Percentiles rank a stretch among this genome's conserved stretches.
Conservation (phyloP, 2,113 vertebrate genomes). For the Oncorhynchus kisutch region DNA sequence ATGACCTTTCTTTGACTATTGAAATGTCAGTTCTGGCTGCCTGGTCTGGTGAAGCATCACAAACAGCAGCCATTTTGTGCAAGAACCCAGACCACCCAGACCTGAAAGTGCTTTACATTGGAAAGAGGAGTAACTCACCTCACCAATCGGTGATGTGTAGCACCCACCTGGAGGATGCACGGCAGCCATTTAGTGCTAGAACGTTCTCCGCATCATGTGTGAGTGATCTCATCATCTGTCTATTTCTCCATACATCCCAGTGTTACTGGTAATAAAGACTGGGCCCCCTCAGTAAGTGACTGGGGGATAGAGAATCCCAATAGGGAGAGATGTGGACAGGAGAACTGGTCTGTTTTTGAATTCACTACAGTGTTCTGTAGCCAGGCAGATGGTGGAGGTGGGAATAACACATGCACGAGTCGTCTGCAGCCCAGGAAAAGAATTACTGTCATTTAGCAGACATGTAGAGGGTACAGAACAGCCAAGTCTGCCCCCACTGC, state of each 20-base stretch:
- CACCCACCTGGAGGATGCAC: too few relatives aligned
- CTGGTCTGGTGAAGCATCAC: slow-evolving; percentile 29
- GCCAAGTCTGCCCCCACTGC: slow-evolving; percentile 43
- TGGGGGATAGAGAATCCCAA: slow-evolving; percentile 42
- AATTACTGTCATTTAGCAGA: slow-evolving; percentile 98
- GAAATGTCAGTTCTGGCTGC: not conserved
- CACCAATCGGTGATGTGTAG: too few relatives aligned
- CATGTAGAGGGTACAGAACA: slow-evolving; percentile 64
- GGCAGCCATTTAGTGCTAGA: too few relatives aligned
- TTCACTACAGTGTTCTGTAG: slow-evolving; percentile 26
- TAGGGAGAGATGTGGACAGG: slow-evolving; percentile 50
- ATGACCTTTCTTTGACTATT: not conserved
- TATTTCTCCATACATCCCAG: slow-evolving; percentile 48
- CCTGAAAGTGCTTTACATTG: not conserved
- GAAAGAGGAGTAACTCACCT: not conserved
- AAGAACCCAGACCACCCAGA: slow-evolving; percentile 24
- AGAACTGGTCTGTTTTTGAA: slow-evolving; percentile 47
- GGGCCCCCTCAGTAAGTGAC: not conserved
- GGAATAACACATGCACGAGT: slow-evolving; percentile 89
- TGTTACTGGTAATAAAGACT: slow-evolving; percentile 36
- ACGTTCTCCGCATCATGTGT: too few relatives aligned
- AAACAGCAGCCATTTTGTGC: slow-evolving; percentile 52
- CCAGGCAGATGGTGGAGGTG: slow-evolving; percentile 69
- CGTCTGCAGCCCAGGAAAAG: slow-evolving; percentile 98
- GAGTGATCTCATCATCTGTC: slow-evolving; percentile 42